These are phyloP conservation scores for Phrynosoma platyrhinos DNA, from an alignment of 2,113 vertebrate species.

Conservation along the genomic window DNA sequence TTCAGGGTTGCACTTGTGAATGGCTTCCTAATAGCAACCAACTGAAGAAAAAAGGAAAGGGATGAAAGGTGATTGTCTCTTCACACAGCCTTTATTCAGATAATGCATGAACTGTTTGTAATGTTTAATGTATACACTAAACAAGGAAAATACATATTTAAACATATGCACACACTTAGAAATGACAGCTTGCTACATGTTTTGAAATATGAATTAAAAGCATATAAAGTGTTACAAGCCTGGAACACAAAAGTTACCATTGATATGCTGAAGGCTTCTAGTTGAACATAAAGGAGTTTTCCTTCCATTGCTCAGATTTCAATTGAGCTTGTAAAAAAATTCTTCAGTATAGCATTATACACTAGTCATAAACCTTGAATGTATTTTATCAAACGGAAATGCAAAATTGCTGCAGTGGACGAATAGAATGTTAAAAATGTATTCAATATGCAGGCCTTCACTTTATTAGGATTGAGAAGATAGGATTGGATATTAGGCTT, in stretches of 20 bases:
- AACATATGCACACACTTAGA: slow-evolving; percentile 70
- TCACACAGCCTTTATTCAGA: slow-evolving; percentile 68
- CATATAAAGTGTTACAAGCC: slow-evolving; percentile 51
- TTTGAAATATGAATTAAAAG: slow-evolving; percentile 57
- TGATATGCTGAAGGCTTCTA: slow-evolving; percentile 28
- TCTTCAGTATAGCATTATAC: neutral
- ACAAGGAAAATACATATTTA: slow-evolving; percentile 75
- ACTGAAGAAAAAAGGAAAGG: slow-evolving; percentile 75
- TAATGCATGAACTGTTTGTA: slow-evolving; percentile 77
- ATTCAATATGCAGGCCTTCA: neutral
- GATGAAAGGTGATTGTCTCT: slow-evolving; percentile 82
- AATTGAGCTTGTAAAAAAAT: neutral
- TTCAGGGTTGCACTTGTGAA: slow-evolving; percentile 80
- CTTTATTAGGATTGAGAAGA: neutral
- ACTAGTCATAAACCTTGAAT: slow-evolving; percentile 12
- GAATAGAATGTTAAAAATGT: neutral
- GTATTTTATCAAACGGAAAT: slow-evolving; percentile 24
- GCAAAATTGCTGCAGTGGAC: neutral
- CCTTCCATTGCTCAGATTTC: neutral
- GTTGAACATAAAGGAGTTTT: slow-evolving; percentile 39
- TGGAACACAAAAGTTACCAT: neutral
- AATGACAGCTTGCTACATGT: slow-evolving; percentile 65
- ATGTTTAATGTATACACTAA: slow-evolving; percentile 66
- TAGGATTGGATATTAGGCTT: neutral
- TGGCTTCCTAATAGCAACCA: slow-evolving; percentile 80